Base-by-base conservation (phyloP, 1,140 invertebrate species). In the Sitobion miscanthi region DNA sequence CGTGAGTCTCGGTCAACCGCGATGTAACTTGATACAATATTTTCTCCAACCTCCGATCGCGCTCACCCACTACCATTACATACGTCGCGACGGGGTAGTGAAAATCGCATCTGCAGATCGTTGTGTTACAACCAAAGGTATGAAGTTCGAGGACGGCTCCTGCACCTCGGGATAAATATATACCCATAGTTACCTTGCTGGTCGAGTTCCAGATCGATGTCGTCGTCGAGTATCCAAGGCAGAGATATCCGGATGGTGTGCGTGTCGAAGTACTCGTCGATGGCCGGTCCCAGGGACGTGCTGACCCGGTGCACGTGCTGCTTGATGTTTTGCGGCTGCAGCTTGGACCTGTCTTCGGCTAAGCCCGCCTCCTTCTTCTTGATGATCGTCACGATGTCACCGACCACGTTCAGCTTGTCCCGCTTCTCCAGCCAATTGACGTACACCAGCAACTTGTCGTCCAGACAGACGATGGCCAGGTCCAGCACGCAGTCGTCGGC, bases 191-290 rank as follows among this genome's bases (percentile, higher is more conserved):
- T n/a, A 93, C 91, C 91, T 57, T 93, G 49, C 30, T 85, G 91
- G 49, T 93, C 91, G 30, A 93, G 49, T 86, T 93, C 91, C n/a
- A 93, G 49, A 14, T 93, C 91, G 82, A 93, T 93, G 35, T 93
- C 91, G 77, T 57, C 91, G 49, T 93, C 91, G 49, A 86, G 49
- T 42, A 93, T 93, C 91, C 91, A 93, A 21, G 91, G 91, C 49
- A 93, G 25, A 23, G 91, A 93, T 93, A 93, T 93, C 4, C 91
- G n/a, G 35, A 93, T 38, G 5, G 91, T 57, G 49, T 93, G 91
- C 82, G 91, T 93, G 91, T 85, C 91, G 49, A 93, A 93, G 49
- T 93, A 93, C 49, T 85, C 82, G 49, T 93, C 91, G 82, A 93
- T 85, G 35, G 91, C 91, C 23, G 91, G 91, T 30, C 91, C 91